These are phyloP conservation scores for Acanthisitta chloris DNA, from an alignment of 2,113 vertebrate genomes.

Conservation along the genomic window DNA sequence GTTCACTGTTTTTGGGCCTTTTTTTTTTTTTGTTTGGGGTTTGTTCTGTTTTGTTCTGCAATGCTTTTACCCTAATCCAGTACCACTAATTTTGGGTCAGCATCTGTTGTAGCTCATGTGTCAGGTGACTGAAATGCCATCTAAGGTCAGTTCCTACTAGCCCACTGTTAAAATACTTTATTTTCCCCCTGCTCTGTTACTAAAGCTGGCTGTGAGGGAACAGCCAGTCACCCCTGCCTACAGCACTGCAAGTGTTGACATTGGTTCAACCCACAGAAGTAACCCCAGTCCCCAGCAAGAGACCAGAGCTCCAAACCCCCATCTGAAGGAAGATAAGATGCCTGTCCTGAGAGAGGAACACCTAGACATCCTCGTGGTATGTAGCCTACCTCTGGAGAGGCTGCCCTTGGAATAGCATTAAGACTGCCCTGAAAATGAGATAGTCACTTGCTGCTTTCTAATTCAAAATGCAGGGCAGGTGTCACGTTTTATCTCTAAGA, in stretches of 20 bases:
- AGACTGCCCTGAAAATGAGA: neutral
- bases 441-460: neutral
- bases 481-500: neutral
- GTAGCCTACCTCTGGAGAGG: neutral
- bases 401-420: neutral
- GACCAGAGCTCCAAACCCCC: accelerated
- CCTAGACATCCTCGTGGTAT: neutral
- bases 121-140: neutral
- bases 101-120: neutral
- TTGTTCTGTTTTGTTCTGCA: neutral
- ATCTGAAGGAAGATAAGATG: neutral
- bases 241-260: neutral
- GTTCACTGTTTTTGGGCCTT: neutral
- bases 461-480: neutral
- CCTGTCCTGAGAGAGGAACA: neutral
- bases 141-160: neutral
- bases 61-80: neutral
- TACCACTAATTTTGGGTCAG: neutral
- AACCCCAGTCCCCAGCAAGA: neutral
- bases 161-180: neutral
- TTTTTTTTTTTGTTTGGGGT: neutral
- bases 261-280: neutral
- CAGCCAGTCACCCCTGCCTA: neutral
- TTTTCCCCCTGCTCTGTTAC: neutral
- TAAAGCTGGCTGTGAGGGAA: neutral